Conservation (phyloP, 2,888 invertebrate genomes). For the Proisotoma minuta region DNA sequence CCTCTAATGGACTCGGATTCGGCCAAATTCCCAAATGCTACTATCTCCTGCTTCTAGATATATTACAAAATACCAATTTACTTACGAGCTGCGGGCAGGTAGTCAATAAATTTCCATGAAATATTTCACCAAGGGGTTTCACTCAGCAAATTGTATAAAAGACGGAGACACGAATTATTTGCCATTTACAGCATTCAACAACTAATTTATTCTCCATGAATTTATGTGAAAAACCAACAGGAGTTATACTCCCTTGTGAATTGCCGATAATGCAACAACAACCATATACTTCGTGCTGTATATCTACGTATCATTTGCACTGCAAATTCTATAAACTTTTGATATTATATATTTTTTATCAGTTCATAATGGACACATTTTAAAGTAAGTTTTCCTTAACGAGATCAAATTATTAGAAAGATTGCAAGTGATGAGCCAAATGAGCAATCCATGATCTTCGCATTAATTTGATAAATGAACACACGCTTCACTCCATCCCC, state of each 20-base stretch:
- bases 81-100: too few species aligned
- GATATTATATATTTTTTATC: too few species aligned
- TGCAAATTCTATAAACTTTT: too few species aligned
- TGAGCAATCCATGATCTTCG: conserved; percentile 13
- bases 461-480: conserved; percentile 21
- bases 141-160: conserved; percentile 6
- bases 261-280: conserved; percentile 14
- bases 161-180: conserved; percentile 8
- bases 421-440: conserved; percentile 7
- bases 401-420: background rate
- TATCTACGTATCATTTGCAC: too few species aligned
- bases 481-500: conserved; percentile 1
- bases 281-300: too few species aligned
- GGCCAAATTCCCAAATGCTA: background rate
- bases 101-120: conserved; percentile 13
- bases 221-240: conserved; percentile 13
- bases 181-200: conserved; percentile 10
- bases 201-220: background rate
- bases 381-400: background rate
- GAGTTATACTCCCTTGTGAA: background rate
- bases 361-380: too few species aligned
- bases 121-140: conserved; percentile 8
- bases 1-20: background rate
- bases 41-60: too few species aligned
- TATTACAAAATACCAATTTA: too few species aligned